These are phyloP conservation scores for Vidua macroura DNA, from an alignment of 2,113 vertebrate genomes.

Conservation along the genomic window DNA sequence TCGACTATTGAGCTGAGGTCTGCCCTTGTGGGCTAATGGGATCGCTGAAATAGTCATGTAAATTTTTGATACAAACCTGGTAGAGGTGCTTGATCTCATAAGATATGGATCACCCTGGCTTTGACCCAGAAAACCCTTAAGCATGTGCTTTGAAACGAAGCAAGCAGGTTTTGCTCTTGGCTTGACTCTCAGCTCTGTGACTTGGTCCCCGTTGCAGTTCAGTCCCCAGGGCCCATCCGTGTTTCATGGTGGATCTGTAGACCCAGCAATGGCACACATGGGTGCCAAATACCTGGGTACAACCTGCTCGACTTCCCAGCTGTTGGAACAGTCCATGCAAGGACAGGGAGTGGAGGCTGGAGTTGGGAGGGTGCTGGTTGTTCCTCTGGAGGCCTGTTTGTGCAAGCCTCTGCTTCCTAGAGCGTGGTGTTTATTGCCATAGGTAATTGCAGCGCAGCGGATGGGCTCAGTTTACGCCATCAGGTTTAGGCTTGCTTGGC, in stretches of 20 bases:
- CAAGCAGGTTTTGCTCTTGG: background rate
- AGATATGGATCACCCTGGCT: background rate
- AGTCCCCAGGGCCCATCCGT: accelerated
- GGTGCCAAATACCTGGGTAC: background rate
- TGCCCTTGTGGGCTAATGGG: background rate
- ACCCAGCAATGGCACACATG: accelerated
- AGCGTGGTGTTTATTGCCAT: background rate
- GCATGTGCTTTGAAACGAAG: background rate
- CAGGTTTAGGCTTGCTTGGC: conserved; percentile 48
- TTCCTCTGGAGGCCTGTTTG: conserved; percentile 10
- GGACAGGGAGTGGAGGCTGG: background rate
- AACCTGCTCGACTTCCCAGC: background rate
- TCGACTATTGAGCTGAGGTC: background rate
- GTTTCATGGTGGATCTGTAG: accelerated
- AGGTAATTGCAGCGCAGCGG: background rate
- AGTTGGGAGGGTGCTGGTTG: background rate
- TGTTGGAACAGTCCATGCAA: background rate
- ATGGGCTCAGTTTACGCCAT: conserved; percentile 1
- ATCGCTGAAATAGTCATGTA: background rate
- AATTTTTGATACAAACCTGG: background rate
- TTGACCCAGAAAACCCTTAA: background rate
- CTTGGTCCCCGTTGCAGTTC: accelerated
- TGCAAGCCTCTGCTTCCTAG: conserved; percentile 44
- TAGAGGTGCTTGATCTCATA: background rate
- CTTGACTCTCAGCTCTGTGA: background rate